These are phyloP conservation scores for Rafetus swinhoei DNA, from an alignment of 2,113 vertebrate genomes.

Conservation along the genomic window DNA sequence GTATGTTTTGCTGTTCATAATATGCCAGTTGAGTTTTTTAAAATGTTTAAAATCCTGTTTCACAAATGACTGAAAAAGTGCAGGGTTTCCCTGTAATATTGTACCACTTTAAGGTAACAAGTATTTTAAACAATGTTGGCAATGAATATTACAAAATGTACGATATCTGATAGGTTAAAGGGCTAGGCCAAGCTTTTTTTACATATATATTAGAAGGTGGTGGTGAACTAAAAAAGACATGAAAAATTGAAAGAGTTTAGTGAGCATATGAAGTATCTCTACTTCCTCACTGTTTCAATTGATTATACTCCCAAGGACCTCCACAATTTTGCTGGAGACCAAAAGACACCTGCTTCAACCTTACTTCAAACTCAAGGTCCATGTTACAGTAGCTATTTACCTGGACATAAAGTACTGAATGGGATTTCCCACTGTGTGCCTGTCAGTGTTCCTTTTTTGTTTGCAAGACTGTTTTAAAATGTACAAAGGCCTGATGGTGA, in stretches of 20 bases:
- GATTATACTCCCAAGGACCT: background rate
- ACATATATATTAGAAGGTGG: background rate
- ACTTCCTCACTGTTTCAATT: background rate
- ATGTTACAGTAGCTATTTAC: background rate
- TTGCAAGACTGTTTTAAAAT: background rate
- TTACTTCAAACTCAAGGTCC: background rate
- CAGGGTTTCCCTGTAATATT: background rate
- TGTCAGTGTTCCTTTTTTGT: background rate
- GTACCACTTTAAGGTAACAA: background rate
- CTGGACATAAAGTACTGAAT: background rate
- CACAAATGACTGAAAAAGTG: background rate
- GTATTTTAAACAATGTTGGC: background rate
- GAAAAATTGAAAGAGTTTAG: background rate
- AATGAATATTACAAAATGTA: background rate
- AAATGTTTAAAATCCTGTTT: background rate
- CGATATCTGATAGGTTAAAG: background rate
- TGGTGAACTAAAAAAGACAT: background rate
- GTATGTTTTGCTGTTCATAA: background rate
- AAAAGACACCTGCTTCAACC: background rate
- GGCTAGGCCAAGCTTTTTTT: background rate
- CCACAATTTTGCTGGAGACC: background rate
- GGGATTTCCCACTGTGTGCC: background rate
- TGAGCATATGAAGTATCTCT: background rate
- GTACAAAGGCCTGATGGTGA: background rate
- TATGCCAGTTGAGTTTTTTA: background rate